Conservation (phyloP, 2,797 vertebrate species). For the Gymnocypris eckloni region DNA sequence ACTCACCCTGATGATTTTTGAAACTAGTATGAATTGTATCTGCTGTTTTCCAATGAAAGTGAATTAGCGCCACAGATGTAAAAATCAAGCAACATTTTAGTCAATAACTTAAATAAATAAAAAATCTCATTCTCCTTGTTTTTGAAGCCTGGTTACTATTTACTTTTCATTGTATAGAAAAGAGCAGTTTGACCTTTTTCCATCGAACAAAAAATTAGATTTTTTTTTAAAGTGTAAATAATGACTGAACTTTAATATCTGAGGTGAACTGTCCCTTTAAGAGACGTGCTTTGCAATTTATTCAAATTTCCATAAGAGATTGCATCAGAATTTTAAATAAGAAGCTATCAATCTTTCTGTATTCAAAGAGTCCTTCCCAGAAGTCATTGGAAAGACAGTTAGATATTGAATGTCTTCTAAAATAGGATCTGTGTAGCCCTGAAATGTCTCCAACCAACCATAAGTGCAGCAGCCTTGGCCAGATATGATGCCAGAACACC, state of each 20-base stretch:
- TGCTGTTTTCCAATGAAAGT: neutral
- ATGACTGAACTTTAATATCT: neutral
- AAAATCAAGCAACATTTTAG: neutral
- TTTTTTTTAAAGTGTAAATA: neutral
- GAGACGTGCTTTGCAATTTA: neutral
- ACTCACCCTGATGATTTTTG: neutral
- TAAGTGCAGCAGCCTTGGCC: conserved; percentile 59
- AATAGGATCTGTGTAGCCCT: conserved; percentile 67
- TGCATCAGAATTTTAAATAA: conserved; percentile 29
- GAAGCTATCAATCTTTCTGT: conserved; percentile 26
- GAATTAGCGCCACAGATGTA: neutral
- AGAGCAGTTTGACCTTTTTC: neutral
- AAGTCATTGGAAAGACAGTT: conserved; percentile 67
- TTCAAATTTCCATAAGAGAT: neutral
- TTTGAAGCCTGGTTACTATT: neutral
- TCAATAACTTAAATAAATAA: neutral
- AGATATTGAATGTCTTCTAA: conserved; percentile 71
- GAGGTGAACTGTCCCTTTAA: neutral
- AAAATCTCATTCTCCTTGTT: neutral
- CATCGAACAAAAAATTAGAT: neutral
- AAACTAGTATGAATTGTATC: neutral
- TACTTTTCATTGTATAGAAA: neutral
- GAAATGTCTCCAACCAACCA: conserved; percentile 69
- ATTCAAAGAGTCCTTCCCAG: conserved; percentile 60
- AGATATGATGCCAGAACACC: conserved; percentile 58